These are phyloP conservation scores for Antheraea pernyi DNA, from an alignment of 1,140 invertebrate species.

Conservation along the genomic window DNA sequence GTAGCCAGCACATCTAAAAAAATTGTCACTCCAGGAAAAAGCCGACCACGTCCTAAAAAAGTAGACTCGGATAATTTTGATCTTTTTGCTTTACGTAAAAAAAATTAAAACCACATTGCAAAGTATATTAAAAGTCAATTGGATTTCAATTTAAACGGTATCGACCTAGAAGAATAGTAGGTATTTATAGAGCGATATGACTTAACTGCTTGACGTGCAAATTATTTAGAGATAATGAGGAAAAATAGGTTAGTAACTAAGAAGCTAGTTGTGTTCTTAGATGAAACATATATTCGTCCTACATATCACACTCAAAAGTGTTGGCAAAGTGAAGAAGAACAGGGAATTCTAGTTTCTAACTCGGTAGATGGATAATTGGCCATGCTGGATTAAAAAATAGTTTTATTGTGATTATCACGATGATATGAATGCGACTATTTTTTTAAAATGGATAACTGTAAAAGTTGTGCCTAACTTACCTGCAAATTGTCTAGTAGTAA, in stretches of 20 bases:
- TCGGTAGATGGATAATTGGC: conserved; percentile 21
- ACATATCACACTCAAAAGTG: conserved; percentile 21
- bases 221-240: conserved; percentile 24
- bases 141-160: conserved; percentile 44
- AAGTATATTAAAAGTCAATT: conserved; percentile 51
- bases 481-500: conserved; percentile 17
- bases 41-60: conserved; percentile 24
- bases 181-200: conserved; percentile 25
- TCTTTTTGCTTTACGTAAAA: conserved; percentile 28
- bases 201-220: conserved; percentile 24
- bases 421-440: conserved; percentile 36
- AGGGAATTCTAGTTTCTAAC: conserved; percentile 18
- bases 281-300: conserved; percentile 31
- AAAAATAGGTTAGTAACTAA: conserved; percentile 26
- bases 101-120: conserved; percentile 17
- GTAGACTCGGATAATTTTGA: conserved; percentile 27
- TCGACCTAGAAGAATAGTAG: conserved; percentile 28
- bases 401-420: conserved; percentile 29
- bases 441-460: conserved; percentile 29
- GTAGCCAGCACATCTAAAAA: conserved; percentile 26
- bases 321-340: conserved; percentile 28
- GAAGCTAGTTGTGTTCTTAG: conserved; percentile 25
- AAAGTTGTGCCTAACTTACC: conserved; percentile 19
- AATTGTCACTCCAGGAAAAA: conserved; percentile 27
- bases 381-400: conserved; percentile 14